phyloP scores from a whole-genome alignment of 2,797 vertebrate genomes.

The Spinus pinus region DNA sequence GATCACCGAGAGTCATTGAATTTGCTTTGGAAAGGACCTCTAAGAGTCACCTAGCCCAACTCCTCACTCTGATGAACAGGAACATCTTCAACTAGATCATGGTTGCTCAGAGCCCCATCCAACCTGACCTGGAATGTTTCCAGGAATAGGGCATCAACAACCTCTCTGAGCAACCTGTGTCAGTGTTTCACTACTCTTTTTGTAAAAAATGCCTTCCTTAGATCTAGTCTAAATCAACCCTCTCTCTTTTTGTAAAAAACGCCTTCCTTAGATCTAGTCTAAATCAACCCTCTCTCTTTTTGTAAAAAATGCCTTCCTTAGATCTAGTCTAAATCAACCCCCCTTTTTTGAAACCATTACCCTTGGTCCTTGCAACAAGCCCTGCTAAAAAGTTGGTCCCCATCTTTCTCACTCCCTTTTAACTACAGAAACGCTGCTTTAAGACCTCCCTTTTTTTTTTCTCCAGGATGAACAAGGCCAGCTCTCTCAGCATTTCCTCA shows the following conservation, averaged over 20 bases:
- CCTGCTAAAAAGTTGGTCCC: not conserved
- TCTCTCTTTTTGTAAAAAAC: too few relatives aligned
- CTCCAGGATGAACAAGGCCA: not conserved
- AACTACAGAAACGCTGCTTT: not conserved
- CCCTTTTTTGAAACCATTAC: not conserved
- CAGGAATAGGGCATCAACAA: not conserved
- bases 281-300: too few relatives aligned
- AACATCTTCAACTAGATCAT: not conserved
- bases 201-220: not conserved
- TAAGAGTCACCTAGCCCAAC: not conserved
- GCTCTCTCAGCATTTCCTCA: not conserved
- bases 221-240: too few relatives aligned
- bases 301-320: too few relatives aligned
- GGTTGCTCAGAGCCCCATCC: not conserved
- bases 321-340: too few relatives aligned
- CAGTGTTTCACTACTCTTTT: rapidly evolving
- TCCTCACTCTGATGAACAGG: not conserved
- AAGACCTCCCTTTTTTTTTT: not conserved
- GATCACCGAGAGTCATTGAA: not conserved
- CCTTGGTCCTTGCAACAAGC: not conserved
- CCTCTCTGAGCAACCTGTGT: not conserved
- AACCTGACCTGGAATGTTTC: not conserved
- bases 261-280: too few relatives aligned
- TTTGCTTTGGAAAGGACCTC: not conserved
- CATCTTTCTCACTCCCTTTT: not conserved